phyloP scores from a whole-genome alignment of 2,888 invertebrate species.

The Orthosia incerta region DNA sequence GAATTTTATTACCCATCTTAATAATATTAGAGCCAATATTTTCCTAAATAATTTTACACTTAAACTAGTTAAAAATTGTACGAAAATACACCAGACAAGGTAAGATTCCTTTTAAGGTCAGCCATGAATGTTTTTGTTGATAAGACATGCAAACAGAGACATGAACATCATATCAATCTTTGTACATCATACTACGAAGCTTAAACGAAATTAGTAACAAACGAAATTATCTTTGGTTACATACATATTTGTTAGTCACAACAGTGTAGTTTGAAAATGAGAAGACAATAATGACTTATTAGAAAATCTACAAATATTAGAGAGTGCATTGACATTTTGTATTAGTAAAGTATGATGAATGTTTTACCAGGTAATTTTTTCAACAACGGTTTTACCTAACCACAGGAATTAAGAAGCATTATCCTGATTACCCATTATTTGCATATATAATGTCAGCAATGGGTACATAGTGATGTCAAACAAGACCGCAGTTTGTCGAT shows the following conservation, averaged over 20 bases:
- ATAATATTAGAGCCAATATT: constrained; percentile 49
- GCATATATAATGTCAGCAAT: constrained; percentile 35
- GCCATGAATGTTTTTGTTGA: constrained; percentile 66
- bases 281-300: constrained; percentile 2
- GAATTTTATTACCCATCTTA: constrained; percentile 8
- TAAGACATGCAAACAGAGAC: constrained; percentile 67
- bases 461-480: constrained; percentile 45
- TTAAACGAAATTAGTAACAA: constrained; percentile 43
- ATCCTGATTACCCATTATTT: constrained; percentile 47
- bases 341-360: constrained; percentile 24
- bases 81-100: constrained; percentile 62
- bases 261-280: background rate
- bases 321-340: constrained; percentile 2
- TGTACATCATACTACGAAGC: constrained; percentile 54
- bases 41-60: constrained; percentile 45
- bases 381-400: constrained; percentile 24
- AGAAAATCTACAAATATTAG: constrained; percentile 1
- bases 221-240: constrained; percentile 31
- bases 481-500: constrained; percentile 40
- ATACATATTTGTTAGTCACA: constrained; percentile 41
- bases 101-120: constrained; percentile 70
- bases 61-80: constrained; percentile 62
- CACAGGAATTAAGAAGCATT: constrained; percentile 33
- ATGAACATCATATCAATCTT: constrained; percentile 69
- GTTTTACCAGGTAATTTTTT: constrained; percentile 13